These are phyloP conservation scores for Dromococcyx pavoninus DNA, from an alignment of 2,797 vertebrate species.

Conservation along the genomic window DNA sequence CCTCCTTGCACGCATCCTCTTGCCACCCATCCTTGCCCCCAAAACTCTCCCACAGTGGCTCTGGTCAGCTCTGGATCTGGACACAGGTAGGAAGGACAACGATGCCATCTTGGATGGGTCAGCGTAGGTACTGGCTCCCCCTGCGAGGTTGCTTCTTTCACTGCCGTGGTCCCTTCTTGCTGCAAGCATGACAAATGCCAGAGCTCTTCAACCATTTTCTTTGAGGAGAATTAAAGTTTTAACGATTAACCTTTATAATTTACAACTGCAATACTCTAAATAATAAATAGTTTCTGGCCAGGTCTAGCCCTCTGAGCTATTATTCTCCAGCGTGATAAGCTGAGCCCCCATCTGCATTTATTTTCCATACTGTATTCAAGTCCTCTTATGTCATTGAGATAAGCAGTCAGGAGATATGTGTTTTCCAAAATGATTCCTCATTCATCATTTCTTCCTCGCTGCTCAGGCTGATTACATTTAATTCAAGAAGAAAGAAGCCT, in stretches of 20 bases:
- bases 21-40: neutral
- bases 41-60: fast-evolving
- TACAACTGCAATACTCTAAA: conserved; percentile 28
- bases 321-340: conserved; percentile 29
- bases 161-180: neutral
- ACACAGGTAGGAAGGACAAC: neutral
- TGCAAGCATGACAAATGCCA: conserved; percentile 1
- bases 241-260: conserved; percentile 57
- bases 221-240: conserved; percentile 18
- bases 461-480: conserved; percentile 70
- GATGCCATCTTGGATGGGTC: neutral
- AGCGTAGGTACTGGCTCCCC: neutral
- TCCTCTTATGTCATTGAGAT: conserved; percentile 71
- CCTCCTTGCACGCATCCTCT: neutral
- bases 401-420: conserved; percentile 66
- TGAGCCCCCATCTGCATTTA: conserved; percentile 59
- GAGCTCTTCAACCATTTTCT: neutral
- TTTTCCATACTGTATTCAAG: conserved; percentile 65
- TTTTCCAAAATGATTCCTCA: conserved; percentile 67
- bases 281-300: conserved; percentile 49
- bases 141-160: neutral
- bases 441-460: conserved; percentile 71
- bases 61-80: neutral
- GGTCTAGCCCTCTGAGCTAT: conserved; percentile 43
- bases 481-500: conserved; percentile 67